A percentile compares a stretch with the other conserved stretches of the same genome.
Evolutionary conservation across 2,888 invertebrate genomes (phyloP).

Genomic region (Cheilosia vernalis): DNA sequence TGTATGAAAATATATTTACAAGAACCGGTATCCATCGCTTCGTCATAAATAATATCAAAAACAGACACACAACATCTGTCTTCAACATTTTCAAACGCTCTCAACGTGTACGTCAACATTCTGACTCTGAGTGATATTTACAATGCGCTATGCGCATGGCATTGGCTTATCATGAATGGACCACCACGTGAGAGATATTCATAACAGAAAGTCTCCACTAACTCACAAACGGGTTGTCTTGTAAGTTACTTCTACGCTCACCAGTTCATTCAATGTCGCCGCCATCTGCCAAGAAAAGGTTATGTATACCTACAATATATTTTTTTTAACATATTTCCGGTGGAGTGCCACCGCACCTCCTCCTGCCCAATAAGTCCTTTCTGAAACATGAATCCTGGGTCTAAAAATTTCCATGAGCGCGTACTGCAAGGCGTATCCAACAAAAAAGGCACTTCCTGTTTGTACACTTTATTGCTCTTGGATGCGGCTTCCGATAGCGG

Average conservation of each 20-base stretch:
- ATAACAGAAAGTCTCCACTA: conserved; percentile 16
- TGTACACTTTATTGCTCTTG: conserved; percentile 12
- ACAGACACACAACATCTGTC: no score
- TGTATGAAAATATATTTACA: no score
- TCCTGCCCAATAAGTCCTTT: background rate
- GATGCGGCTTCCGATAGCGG: background rate
- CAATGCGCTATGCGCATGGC: conserved; percentile 24
- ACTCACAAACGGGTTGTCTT: background rate
- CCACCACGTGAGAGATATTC: conserved; percentile 42
- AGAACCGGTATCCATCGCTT: no score
- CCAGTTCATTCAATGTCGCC: no score
- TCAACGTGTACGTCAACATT: background rate
- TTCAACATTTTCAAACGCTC: no score
- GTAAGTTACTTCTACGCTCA: no score
- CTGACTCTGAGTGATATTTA: conserved; percentile 14
- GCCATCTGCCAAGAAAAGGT: no score
- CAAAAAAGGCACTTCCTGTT: conserved; percentile 14
- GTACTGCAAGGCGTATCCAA: background rate
- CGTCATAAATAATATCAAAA: background rate
- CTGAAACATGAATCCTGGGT: background rate
- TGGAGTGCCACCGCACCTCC: background rate
- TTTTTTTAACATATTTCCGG: background rate
- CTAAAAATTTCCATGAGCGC: background rate
- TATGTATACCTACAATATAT: no score
- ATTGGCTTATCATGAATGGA: conserved; percentile 28